These are phyloP conservation scores for Turritopsis dohrnii DNA, from an alignment of 30 jellyfish, hydroid and myxozoan genomes.

Conservation along the genomic window DNA sequence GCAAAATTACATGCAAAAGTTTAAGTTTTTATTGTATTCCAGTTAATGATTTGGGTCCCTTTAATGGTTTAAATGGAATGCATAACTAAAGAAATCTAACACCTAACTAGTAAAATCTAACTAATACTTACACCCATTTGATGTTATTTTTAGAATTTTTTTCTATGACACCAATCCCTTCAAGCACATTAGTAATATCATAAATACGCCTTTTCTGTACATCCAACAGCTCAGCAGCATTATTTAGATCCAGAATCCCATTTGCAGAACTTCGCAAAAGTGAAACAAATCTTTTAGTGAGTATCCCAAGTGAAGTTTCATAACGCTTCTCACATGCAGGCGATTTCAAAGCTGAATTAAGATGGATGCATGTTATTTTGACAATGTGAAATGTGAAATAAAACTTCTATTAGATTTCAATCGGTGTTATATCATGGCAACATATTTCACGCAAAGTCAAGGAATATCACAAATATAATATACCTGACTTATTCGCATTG, in stretches of 20 bases:
- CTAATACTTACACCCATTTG: slow-evolving; percentile 77
- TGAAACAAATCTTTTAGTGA: slow-evolving; percentile 83
- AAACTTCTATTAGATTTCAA: too few species aligned
- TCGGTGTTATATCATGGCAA: too few species aligned
- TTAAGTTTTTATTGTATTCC: too few species aligned
- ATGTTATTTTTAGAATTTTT: slow-evolving; percentile 86
- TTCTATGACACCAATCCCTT: slow-evolving; percentile 93
- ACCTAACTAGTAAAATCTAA: too few species aligned
- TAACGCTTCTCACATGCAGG: slow-evolving; percentile 56
- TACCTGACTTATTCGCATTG: background rate
- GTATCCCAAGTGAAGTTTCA: slow-evolving; percentile 89
- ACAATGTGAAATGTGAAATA: too few species aligned
- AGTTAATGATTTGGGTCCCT: too few species aligned
- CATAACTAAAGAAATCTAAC: too few species aligned
- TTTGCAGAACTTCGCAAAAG: slow-evolving; percentile 66
- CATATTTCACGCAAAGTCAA: background rate
- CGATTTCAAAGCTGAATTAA: slow-evolving; percentile 17
- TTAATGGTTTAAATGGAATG: too few species aligned
- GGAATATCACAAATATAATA: too few species aligned
- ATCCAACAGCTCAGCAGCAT: slow-evolving; percentile 87
- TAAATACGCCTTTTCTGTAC: slow-evolving; percentile 90
- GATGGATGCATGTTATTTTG: background rate
- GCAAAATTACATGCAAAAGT: too few species aligned
- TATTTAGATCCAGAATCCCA: slow-evolving; percentile 83
- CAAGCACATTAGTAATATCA: slow-evolving; percentile 93